Evolutionary conservation across 2,888 invertebrate species (phyloP).

Genomic region (Tetramorium bicarinatum): DNA sequence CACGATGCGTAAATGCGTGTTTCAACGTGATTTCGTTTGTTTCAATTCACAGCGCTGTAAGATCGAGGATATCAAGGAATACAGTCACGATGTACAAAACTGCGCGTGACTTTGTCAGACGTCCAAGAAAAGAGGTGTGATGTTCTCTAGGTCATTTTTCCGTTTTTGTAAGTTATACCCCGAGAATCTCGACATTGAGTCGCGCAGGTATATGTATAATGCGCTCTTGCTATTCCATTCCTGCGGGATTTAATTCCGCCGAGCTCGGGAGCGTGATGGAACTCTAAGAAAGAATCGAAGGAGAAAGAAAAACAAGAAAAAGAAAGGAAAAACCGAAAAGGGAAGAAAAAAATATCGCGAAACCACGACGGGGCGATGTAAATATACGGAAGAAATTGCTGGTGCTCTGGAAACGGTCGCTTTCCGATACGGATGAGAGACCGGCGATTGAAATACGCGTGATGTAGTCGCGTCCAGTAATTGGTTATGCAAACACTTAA

Average conservation of each 20-base stretch:
- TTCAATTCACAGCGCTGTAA: slow-evolving; percentile 14
- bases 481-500: slow-evolving; percentile 62
- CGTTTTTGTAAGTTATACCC: slow-evolving; percentile 25
- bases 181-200: slow-evolving; percentile 15
- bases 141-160: background rate
- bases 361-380: slow-evolving; percentile 47
- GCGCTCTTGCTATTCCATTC: slow-evolving; percentile 48
- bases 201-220: slow-evolving; percentile 3
- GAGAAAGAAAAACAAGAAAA: background rate
- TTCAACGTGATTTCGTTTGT: slow-evolving; percentile 2
- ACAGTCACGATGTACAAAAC: background rate
- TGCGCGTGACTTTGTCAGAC: background rate
- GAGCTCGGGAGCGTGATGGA: slow-evolving; percentile 26
- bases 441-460: background rate
- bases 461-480: background rate
- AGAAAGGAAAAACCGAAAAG: background rate
- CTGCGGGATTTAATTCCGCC: slow-evolving; percentile 48
- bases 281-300: slow-evolving; percentile 23
- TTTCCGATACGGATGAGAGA: background rate
- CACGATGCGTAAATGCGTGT: background rate
- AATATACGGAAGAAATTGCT: slow-evolving; percentile 36
- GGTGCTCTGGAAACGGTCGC: background rate
- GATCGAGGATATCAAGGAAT: background rate
- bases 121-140: background rate
- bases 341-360: slow-evolving; percentile 52